Percentiles rank a stretch among this genome's conserved stretches.
phyloP scores from a whole-genome alignment of 2,888 invertebrate species.

The Prosopocoilus inquinatus region DNA sequence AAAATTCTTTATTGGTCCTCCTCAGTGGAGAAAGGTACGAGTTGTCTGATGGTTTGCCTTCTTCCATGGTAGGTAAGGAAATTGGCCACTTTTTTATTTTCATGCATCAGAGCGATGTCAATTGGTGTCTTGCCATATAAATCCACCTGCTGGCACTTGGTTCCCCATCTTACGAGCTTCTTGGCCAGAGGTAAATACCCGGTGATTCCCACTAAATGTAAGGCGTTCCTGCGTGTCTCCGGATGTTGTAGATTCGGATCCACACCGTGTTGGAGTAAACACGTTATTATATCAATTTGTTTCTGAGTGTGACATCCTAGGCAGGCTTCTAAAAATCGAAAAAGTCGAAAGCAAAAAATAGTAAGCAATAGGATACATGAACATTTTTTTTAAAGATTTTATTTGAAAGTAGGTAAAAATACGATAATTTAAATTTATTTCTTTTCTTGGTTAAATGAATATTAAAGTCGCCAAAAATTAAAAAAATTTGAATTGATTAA shows the following conservation, averaged over 20 bases:
- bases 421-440: too few relatives aligned
- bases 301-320: conserved; percentile 41
- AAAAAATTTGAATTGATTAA: too few relatives aligned
- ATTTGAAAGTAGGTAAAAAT: too few relatives aligned
- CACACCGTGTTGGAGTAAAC: conserved; percentile 48
- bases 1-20: too few relatives aligned
- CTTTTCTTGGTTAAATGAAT: too few relatives aligned
- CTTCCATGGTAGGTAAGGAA: not conserved
- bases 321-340: conserved; percentile 33
- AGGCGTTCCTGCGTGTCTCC: conserved; percentile 51
- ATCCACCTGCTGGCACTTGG: conserved; percentile 45
- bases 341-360: too few relatives aligned
- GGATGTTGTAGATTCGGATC: conserved; percentile 47
- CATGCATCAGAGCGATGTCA: conserved; percentile 44
- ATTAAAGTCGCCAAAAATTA: too few relatives aligned
- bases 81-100: conserved; percentile 15
- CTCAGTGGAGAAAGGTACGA: too few relatives aligned
- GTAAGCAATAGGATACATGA: too few relatives aligned
- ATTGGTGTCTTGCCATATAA: conserved; percentile 49
- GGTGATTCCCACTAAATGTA: conserved; percentile 56
- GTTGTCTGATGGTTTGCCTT: too few relatives aligned
- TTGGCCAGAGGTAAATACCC: conserved; percentile 49
- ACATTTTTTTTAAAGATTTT: too few relatives aligned
- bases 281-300: conserved; percentile 47
- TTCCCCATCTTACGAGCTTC: conserved; percentile 48